Percentiles rank a stretch among this genome's conserved stretches.
Evolutionary conservation across 2,888 invertebrate species (phyloP).

Genomic region (Iselma pallidipennis): DNA sequence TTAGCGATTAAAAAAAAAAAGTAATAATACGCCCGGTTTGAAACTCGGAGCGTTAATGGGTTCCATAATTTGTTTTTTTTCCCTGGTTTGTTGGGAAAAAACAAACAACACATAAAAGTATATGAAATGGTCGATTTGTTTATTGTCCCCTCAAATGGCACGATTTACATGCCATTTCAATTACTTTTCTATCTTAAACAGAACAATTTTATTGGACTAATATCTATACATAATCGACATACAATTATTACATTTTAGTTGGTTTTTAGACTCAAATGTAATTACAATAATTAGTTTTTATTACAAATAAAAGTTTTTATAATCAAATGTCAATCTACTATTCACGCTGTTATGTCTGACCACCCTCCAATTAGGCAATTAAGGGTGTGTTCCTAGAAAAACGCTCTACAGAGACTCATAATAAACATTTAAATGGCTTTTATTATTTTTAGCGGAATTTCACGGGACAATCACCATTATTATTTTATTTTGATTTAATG

Average conservation of each 20-base stretch:
- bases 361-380: background rate
- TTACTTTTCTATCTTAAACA: conserved; percentile 20
- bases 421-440: too few relatives aligned
- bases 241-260: background rate
- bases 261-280: background rate
- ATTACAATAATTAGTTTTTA: background rate
- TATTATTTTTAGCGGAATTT: too few relatives aligned
- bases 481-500: too few relatives aligned
- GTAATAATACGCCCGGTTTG: conserved; percentile 1
- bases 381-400: background rate
- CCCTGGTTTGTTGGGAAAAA: background rate
- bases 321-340: background rate
- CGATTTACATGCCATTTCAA: conserved; percentile 26
- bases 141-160: background rate
- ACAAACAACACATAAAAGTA: background rate
- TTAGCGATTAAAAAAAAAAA: conserved; percentile 19
- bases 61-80: background rate
- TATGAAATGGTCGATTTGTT: background rate
- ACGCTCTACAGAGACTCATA: too few relatives aligned
- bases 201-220: background rate
- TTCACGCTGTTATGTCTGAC: too few relatives aligned
- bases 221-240: too few relatives aligned
- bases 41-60: background rate
- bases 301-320: too few relatives aligned
- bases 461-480: too few relatives aligned